Base-by-base conservation (phyloP, 2,888 invertebrate species). In the Lordiphosa fenestrarum region DNA sequence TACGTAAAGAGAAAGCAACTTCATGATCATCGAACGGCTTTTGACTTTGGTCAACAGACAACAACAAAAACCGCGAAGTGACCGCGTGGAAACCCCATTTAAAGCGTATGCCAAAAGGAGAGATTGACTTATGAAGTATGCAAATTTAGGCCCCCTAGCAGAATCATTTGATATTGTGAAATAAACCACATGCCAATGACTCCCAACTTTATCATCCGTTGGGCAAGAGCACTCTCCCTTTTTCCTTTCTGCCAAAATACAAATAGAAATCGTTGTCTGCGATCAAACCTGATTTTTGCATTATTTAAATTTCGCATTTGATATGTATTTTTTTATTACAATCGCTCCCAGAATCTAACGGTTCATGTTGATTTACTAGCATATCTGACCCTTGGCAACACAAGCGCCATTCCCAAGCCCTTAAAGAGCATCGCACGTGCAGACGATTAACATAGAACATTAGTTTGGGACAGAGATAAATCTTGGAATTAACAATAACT, bases 1-100 rank as follows among this genome's bases (percentile, higher is more conserved):
- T 81, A 81, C 74, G 74, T 81, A 81, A 81, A 81, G 81, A 81
- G 81, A 81, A 81, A 81, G 81, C 83, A 72, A 74, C 78, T 74
- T 81, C 78, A 82, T 82, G 71, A 80, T 80, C 71, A 82, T 78
- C 71, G 82, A 80, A 80, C 73, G 70, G 83, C 65, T 76, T 82
- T 80, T 76, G 73, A 73, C 73, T 80, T 76, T 73, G 73, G 69
- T 70, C 72, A 83, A 80, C 72, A 78, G 44, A 47, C 37, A 40
- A 25, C 65, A 72, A 71, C 39, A 35, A 39, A 46, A 57, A 38
- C 30, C 46, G 30, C 54, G 44, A 48, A 30, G 38, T 21, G 23
- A 46, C 39, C 38, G 55, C 36, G 51, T 56, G 44, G 57, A 66
- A 67, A 66, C 61, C 72, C 77, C 67, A 66, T 63, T 65, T 70